Conservation (phyloP, 2,113 vertebrate species). For the Arothron firmamentum region DNA sequence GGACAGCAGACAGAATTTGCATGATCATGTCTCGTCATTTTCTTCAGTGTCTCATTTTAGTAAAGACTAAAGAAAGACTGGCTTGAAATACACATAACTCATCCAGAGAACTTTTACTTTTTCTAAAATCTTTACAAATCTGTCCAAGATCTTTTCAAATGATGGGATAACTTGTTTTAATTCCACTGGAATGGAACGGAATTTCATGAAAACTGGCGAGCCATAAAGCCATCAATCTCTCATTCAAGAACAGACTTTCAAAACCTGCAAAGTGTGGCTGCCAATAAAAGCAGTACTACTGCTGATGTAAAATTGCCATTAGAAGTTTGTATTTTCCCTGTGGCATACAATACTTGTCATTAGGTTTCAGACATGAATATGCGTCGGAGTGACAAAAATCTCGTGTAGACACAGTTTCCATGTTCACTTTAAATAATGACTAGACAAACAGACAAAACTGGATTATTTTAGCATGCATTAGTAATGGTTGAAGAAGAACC, state of each 20-base stretch:
- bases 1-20: too few relatives aligned
- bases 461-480: too few relatives aligned
- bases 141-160: background rate
- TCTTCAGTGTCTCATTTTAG: too few relatives aligned
- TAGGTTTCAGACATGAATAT: too few relatives aligned
- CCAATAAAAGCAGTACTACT: slow-evolving; percentile 42
- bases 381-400: too few relatives aligned
- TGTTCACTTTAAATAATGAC: too few relatives aligned
- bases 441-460: too few relatives aligned
- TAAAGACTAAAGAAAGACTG: background rate
- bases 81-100: background rate
- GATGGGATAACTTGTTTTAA: slow-evolving; percentile 17
- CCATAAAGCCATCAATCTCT: slow-evolving; percentile 46
- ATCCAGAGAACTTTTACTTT: background rate
- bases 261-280: slow-evolving; percentile 24
- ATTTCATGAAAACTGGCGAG: slow-evolving; percentile 25
- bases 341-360: background rate
- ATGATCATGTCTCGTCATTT: too few relatives aligned
- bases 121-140: background rate
- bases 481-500: too few relatives aligned
- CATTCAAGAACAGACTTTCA: slow-evolving; percentile 31
- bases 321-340: background rate
- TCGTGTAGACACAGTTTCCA: too few relatives aligned
- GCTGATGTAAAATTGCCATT: slow-evolving; percentile 5
- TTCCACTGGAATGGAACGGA: slow-evolving; percentile 34